Evolutionary conservation across 2,797 vertebrate genomes (phyloP).

Genomic region (Ceryle rudis): DNA sequence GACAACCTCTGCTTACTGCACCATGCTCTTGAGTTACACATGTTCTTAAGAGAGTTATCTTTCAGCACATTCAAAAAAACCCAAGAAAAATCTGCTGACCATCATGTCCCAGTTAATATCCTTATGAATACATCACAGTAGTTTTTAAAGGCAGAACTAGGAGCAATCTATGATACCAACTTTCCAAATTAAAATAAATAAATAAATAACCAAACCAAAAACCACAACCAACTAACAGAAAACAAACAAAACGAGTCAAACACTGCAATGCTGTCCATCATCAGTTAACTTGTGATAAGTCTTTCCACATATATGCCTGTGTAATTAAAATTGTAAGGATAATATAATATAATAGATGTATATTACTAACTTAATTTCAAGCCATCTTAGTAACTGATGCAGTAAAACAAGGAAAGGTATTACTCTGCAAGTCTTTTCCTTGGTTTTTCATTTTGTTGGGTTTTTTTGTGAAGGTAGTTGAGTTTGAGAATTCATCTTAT

Average conservation of each 20-base stretch:
- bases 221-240: too few species aligned
- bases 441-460: background rate
- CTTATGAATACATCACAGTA: background rate
- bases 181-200: background rate
- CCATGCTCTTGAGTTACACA: background rate
- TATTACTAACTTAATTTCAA: background rate
- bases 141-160: background rate
- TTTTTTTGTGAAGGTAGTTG: background rate
- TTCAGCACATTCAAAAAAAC: background rate
- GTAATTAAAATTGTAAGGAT: background rate
- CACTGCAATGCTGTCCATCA: background rate
- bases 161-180: background rate
- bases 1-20: background rate
- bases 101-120: background rate
- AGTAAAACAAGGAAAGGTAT: background rate
- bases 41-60: background rate
- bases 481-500: background rate
- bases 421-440: background rate
- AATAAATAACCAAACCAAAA: too few species aligned
- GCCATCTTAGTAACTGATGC: background rate
- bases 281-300: background rate
- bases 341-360: background rate
- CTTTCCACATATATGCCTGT: background rate
- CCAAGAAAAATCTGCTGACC: background rate
- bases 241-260: background rate